Evolutionary conservation across 2,113 vertebrate species (phyloP).

Genomic region (Cepphus grylle): DNA sequence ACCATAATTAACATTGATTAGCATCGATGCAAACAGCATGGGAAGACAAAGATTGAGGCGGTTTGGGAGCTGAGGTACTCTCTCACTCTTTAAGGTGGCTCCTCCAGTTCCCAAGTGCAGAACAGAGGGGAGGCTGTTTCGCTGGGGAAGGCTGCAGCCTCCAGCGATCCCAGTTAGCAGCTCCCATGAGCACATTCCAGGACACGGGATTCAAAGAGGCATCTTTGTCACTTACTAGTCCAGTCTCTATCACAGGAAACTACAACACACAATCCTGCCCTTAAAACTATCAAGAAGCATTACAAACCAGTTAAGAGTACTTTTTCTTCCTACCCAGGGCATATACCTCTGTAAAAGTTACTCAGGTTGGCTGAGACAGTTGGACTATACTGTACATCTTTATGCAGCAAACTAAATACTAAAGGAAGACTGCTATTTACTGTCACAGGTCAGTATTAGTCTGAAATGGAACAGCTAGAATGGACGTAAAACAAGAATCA

Average conservation of each 20-base stretch:
- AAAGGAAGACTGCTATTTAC: background rate
- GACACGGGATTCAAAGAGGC: background rate
- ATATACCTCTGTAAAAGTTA: background rate
- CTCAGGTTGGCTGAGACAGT: background rate
- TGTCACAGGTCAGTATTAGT: background rate
- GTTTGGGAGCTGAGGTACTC: constrained; percentile 10
- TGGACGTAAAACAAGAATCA: background rate
- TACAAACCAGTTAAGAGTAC: background rate
- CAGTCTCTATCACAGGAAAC: background rate
- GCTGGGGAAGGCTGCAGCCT: background rate
- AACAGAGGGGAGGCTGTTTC: constrained; percentile 8
- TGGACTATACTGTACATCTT: background rate
- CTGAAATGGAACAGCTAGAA: background rate
- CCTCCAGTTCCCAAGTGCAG: background rate
- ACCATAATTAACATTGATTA: constrained; percentile 61
- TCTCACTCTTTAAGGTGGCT: background rate
- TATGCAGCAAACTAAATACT: background rate
- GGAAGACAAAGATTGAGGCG: constrained; percentile 53
- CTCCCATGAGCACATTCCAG: background rate
- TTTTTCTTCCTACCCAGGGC: background rate
- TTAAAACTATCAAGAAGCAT: background rate
- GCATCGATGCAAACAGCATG: constrained; percentile 45
- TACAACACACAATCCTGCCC: background rate
- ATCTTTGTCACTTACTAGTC: background rate
- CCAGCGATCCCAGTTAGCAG: background rate